Evolutionary conservation across 2,113 vertebrate species (phyloP).

Genomic region (Morone chrysops): DNA sequence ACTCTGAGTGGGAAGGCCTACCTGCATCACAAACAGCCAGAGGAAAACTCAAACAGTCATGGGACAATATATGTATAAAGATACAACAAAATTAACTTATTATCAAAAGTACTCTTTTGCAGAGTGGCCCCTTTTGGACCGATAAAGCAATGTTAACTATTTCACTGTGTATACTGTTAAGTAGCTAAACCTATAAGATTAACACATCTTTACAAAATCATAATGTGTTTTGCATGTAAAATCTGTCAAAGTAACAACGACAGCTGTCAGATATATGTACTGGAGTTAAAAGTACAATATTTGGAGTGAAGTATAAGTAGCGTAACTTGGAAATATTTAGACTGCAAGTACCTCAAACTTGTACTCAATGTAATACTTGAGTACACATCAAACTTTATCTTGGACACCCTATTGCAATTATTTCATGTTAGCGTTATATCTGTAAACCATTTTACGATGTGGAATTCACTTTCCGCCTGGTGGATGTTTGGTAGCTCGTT

Average conservation of each 20-base stretch:
- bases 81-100: neutral
- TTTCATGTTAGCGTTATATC: too few relatives aligned
- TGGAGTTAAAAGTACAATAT: too few relatives aligned
- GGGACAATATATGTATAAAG: neutral
- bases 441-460: too few relatives aligned
- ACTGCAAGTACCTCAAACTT: neutral
- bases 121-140: neutral
- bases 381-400: too few relatives aligned
- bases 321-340: neutral
- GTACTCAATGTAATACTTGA: too few relatives aligned
- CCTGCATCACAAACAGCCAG: slow-evolving; percentile 12
- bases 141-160: neutral
- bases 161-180: neutral
- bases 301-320: neutral
- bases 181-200: too few relatives aligned
- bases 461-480: too few relatives aligned
- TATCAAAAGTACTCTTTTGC: neutral
- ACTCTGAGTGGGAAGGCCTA: neutral
- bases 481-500: neutral
- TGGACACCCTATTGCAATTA: too few relatives aligned
- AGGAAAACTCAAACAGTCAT: neutral
- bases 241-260: neutral
- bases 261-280: too few relatives aligned
- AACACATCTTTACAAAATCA: neutral
- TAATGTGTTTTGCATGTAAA: neutral